Conservation (phyloP, 1,140 invertebrate species). For the Aphidius ervi region DNA sequence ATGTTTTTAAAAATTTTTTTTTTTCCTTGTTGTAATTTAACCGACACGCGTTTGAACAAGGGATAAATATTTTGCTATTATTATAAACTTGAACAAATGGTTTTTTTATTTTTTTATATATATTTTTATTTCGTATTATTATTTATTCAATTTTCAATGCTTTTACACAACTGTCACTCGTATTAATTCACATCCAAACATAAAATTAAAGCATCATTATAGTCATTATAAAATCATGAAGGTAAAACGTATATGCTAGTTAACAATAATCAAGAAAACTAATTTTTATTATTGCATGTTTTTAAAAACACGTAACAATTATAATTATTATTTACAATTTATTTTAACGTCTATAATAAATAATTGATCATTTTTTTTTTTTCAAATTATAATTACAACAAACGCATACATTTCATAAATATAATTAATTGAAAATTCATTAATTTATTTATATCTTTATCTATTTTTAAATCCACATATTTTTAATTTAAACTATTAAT, state of each 20-base stretch:
- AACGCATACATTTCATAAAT: no score
- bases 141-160: conserved; percentile 13
- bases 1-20: conserved; percentile 3
- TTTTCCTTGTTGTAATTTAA: conserved; percentile 8
- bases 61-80: no score
- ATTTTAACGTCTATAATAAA: neutral
- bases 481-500: no score
- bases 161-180: conserved; percentile 15
- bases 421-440: no score
- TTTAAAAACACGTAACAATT: conserved; percentile 1
- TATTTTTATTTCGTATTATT: no score
- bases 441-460: neutral
- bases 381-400: no score
- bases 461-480: neutral
- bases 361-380: neutral
- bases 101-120: no score
- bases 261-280: neutral
- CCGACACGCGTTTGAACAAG: conserved; percentile 9
- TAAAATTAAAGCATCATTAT: conserved; percentile 16
- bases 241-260: neutral
- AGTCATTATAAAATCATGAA: conserved; percentile 10
- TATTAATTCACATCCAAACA: conserved; percentile 12
- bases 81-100: no score
- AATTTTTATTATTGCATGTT: no score
- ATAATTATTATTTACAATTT: neutral